Percentiles rank a stretch among this genome's conserved stretches.
phyloP scores from a whole-genome alignment of 2,888 invertebrate genomes.

The Andrena dorsata region DNA sequence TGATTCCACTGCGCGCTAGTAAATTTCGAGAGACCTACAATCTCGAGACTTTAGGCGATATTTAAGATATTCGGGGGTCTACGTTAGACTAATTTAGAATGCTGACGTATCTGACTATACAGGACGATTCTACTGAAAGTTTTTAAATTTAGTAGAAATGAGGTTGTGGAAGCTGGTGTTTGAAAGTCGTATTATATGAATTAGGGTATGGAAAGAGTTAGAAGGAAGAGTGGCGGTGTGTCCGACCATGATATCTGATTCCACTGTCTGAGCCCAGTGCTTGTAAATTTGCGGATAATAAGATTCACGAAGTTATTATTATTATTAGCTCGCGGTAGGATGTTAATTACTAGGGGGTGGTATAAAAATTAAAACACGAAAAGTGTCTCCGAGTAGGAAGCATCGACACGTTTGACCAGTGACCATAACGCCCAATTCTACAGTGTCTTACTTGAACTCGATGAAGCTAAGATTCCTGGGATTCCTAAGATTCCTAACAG shows the following conservation, averaged over 20 bases:
- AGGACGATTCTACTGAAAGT: background rate
- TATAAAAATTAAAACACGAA: too few species aligned
- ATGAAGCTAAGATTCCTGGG: too few species aligned
- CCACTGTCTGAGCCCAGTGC: background rate
- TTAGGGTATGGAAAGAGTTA: conserved; percentile 1
- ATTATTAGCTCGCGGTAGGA: too few species aligned
- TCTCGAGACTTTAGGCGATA: background rate
- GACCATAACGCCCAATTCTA: too few species aligned
- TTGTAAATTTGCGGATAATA: background rate
- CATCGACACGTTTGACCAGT: too few species aligned
- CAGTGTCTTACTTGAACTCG: too few species aligned
- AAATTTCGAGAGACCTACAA: background rate
- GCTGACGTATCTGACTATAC: background rate
- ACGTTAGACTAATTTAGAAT: too few species aligned
- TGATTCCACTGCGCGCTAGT: background rate
- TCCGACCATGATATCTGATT: background rate
- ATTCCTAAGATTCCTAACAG: too few species aligned
- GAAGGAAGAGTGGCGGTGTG: background rate
- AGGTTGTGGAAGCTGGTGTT: background rate
- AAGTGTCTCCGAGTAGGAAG: too few species aligned
- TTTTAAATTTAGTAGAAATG: background rate
- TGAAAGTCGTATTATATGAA: background rate
- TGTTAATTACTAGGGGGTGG: too few species aligned
- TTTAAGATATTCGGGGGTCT: background rate
- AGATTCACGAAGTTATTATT: too few species aligned